Percentiles rank a stretch among this genome's conserved stretches.
phyloP scores from a whole-genome alignment of 2,797 vertebrate species.

The Hozukius guyotensis region DNA sequence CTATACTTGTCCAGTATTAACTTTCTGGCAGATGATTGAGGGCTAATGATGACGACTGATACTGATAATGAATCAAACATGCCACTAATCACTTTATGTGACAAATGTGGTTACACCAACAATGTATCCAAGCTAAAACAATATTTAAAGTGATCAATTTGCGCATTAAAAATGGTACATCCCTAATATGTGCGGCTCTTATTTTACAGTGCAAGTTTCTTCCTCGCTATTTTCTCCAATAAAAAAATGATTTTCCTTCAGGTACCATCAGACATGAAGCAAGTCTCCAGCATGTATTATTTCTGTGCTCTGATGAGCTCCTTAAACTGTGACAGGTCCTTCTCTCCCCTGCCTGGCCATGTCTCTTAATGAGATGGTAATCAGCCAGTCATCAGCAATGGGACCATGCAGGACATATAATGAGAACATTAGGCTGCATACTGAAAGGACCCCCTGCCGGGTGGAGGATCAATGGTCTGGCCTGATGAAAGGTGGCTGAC shows the following conservation, averaged over 20 bases:
- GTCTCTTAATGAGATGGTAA: slow-evolving; percentile 85
- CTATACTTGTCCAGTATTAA: neutral
- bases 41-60: neutral
- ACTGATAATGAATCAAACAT: slow-evolving; percentile 10
- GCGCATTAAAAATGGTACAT: neutral
- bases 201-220: slow-evolving; percentile 11
- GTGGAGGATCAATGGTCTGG: slow-evolving; percentile 77
- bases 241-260: slow-evolving; percentile 63
- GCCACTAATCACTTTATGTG: neutral
- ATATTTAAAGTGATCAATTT: neutral
- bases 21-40: neutral
- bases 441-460: slow-evolving; percentile 73
- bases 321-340: slow-evolving; percentile 81
- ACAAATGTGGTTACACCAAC: neutral
- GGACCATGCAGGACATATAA: slow-evolving; percentile 80
- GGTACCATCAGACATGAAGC: slow-evolving; percentile 64
- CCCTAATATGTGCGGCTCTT: slow-evolving; percentile 5
- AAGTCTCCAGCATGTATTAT: slow-evolving; percentile 69
- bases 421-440: slow-evolving; percentile 82
- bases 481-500: slow-evolving; percentile 80
- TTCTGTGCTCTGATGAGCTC: slow-evolving; percentile 76
- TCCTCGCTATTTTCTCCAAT: slow-evolving; percentile 43
- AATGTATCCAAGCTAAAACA: neutral
- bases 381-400: slow-evolving; percentile 78
- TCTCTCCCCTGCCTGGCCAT: slow-evolving; percentile 76